Evolutionary conservation across 1,140 invertebrate genomes (phyloP).

Genomic region (Lepidostoma basale): DNA sequence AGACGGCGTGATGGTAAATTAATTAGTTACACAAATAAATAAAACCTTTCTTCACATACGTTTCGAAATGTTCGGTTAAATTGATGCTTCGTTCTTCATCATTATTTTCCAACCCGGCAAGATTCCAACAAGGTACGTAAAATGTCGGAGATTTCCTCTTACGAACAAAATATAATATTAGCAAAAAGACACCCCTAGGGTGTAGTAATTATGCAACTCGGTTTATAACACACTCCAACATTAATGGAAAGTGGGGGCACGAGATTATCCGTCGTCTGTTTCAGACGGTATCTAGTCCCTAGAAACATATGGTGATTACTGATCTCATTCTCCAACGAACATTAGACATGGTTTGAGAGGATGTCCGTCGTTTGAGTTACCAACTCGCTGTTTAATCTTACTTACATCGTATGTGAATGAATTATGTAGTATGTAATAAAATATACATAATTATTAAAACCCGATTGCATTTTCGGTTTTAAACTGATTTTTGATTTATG

Average conservation of each 20-base stretch:
- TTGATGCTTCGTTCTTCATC: not conserved
- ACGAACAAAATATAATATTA: not conserved
- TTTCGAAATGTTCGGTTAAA: not conserved
- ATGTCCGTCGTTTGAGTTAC: too few species aligned
- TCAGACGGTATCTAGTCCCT: slow-evolving; percentile 1
- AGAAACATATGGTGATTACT: slow-evolving; percentile 20
- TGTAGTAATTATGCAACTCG: not conserved
- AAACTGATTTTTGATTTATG: too few species aligned
- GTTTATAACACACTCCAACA: not conserved
- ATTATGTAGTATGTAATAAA: too few species aligned
- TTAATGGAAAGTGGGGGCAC: not conserved
- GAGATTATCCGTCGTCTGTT: slow-evolving; percentile 9
- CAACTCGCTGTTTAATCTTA: too few species aligned
- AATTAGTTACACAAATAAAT: too few species aligned
- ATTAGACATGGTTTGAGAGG: too few species aligned
- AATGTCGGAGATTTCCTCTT: not conserved
- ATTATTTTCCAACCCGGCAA: not conserved
- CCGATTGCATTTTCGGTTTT: too few species aligned
- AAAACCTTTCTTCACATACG: too few species aligned
- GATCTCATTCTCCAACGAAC: not conserved
- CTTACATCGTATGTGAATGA: too few species aligned
- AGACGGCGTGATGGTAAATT: too few species aligned
- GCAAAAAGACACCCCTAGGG: not conserved
- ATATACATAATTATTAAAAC: too few species aligned
- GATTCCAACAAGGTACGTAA: not conserved